Evolutionary conservation across 1,140 invertebrate species (phyloP), one percentile per base, ranked within the genome.

Genomic region (Latrodectus geometricus): DNA sequence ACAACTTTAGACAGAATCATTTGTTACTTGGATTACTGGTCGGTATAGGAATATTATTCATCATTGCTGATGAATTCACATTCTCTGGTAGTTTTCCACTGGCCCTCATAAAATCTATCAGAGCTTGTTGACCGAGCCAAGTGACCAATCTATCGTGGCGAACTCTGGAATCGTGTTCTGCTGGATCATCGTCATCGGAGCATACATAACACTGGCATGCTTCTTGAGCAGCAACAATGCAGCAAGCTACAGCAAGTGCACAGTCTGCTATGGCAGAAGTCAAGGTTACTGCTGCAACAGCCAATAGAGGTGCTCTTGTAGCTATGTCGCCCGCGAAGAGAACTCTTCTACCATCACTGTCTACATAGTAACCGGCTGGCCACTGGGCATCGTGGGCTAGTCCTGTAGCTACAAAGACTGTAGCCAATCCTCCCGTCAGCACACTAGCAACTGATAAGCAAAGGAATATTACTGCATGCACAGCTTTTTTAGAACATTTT

Each of bases 381-480:
- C 86, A 87, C 15, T 89, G 83, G 15, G 88, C 81, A 56, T 90
- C 89, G 11, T 88, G 84, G 4, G 88, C 88, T 61, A 90, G 86
- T 8, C 89, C 90, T 12, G 89, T 90, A 0, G 89, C 89, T 35
- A 89, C 87, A 48, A 90, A 88, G n/a, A 90, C 88, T 48, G 89
- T 88, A 20, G 90, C 80, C 14, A 90, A 84, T 0, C 89, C 89
- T 11, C 88, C 88, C 11, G 89, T 88, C 11, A 88, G 86, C 50
- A 90, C 78, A 15, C 85, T 87, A 4, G 72, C 49, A 7, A 87
- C 78, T 14, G 85, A 87, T 17, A 87, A 49, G 15, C 85, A 87
- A 4, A 87, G 72, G 12, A 87, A 87, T 8, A 80, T 54, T n/a
- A 81, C 66, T 49, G 78, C 85, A 54, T 80, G 61, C 0, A 81